phyloP scores from a whole-genome alignment of 2,888 invertebrate species.

The Hydriomena furcata region DNA sequence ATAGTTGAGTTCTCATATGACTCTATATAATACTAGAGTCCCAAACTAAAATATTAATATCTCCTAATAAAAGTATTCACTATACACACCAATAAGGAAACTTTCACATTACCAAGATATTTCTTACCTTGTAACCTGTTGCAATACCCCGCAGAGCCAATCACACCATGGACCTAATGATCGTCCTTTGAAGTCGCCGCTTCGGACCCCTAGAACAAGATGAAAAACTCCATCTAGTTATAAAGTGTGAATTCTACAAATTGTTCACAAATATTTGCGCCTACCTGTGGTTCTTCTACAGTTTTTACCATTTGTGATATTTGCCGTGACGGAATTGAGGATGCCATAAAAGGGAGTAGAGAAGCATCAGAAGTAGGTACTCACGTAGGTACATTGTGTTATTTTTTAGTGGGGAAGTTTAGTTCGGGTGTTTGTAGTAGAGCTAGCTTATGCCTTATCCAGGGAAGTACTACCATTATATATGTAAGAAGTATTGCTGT shows the following conservation, averaged over 20 bases:
- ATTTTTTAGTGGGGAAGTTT: slow-evolving; percentile 32
- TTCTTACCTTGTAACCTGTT: slow-evolving; percentile 60
- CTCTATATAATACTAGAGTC: too few relatives aligned
- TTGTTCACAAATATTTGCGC: slow-evolving; percentile 82
- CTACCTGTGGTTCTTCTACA: slow-evolving; percentile 76
- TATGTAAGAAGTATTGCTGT: too few relatives aligned
- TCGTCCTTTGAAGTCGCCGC: slow-evolving; percentile 65
- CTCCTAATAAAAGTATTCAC: too few relatives aligned
- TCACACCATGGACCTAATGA: slow-evolving; percentile 72
- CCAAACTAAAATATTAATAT: too few relatives aligned
- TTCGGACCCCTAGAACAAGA: slow-evolving; percentile 44
- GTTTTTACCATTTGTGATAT: slow-evolving; percentile 59
- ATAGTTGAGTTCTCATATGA: too few relatives aligned
- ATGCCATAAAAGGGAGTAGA: slow-evolving; percentile 66
- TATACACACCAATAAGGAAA: too few relatives aligned
- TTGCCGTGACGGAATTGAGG: slow-evolving; percentile 72
- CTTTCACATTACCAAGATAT: slow-evolving; percentile 21
- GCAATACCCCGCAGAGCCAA: slow-evolving; percentile 63
- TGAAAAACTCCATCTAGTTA: slow-evolving; percentile 70
- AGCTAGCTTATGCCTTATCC: too few relatives aligned
- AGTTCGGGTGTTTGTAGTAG: too few relatives aligned
- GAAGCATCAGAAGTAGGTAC: too few relatives aligned
- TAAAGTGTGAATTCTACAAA: slow-evolving; percentile 82
- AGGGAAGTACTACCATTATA: too few relatives aligned
- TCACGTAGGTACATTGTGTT: too few relatives aligned